Percentiles rank a stretch among this genome's conserved stretches.
phyloP scores from a whole-genome alignment of 1,140 invertebrate genomes.

The Pseudomyrmex sp. region DNA sequence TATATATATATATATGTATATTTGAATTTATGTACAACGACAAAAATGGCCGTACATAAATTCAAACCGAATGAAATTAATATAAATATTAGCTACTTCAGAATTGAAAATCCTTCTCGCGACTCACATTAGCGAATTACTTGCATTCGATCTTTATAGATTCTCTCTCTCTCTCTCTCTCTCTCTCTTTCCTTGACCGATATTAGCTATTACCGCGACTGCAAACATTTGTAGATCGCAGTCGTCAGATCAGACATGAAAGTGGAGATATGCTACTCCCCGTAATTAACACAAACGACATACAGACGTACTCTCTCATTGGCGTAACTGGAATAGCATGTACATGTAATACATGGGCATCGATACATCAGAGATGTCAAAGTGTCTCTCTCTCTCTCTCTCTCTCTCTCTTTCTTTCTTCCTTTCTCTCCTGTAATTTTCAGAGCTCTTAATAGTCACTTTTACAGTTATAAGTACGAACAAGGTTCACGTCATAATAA shows the following conservation, averaged over 20 bases:
- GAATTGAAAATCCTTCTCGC: neutral
- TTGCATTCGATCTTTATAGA: too few species aligned
- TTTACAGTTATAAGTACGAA: slow-evolving; percentile 5
- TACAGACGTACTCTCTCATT: slow-evolving; percentile 31
- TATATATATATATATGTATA: neutral
- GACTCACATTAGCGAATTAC: too few species aligned
- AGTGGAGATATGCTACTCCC: slow-evolving; percentile 51
- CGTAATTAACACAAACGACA: slow-evolving; percentile 56
- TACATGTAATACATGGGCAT: slow-evolving; percentile 29
- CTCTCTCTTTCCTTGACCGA: neutral
- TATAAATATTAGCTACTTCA: neutral
- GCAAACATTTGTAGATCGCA: slow-evolving; percentile 52
- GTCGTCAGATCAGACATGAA: slow-evolving; percentile 55
- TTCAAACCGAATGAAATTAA: neutral
- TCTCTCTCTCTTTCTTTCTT: neutral
- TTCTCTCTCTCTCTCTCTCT: neutral
- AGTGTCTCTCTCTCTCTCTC: neutral
- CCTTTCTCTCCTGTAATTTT: slow-evolving; percentile 21
- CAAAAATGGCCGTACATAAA: slow-evolving; percentile 12
- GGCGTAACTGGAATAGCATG: slow-evolving; percentile 44
- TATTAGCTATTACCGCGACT: slow-evolving; percentile 39
- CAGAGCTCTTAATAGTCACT: slow-evolving; percentile 33
- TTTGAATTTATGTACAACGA: too few species aligned
- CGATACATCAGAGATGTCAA: slow-evolving; percentile 48
- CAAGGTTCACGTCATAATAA: neutral